phyloP scores from a whole-genome alignment of 2,113 vertebrate genomes.

The Tilapia sparmanii region DNA sequence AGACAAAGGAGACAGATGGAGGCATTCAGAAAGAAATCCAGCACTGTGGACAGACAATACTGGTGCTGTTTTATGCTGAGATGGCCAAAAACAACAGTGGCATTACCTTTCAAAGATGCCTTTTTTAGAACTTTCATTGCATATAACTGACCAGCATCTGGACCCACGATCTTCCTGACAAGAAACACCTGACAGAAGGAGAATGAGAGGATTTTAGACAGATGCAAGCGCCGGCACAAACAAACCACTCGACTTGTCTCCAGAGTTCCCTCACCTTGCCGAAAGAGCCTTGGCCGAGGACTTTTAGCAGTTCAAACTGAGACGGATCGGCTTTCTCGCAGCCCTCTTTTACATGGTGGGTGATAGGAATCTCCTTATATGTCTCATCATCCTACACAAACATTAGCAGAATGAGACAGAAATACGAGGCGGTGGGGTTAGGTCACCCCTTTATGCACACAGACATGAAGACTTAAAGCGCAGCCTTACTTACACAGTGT shows the following conservation, averaged over 20 bases:
- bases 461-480: background rate
- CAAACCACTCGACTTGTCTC: background rate
- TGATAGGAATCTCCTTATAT: conserved; percentile 95
- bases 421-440: background rate
- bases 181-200: conserved; percentile 83
- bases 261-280: conserved; percentile 80
- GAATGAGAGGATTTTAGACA: background rate
- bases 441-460: background rate
- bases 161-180: conserved; percentile 88
- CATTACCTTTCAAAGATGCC: conserved; percentile 93
- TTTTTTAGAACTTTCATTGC: conserved; percentile 99
- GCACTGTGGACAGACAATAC: background rate
- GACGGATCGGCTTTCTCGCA: conserved; percentile 95
- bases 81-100: background rate
- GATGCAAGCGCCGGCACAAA: background rate
- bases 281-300: conserved; percentile 96
- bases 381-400: conserved; percentile 81
- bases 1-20: background rate
- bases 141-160: conserved; percentile 94
- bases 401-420: background rate
- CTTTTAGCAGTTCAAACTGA: conserved; percentile 95
- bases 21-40: conserved; percentile 31
- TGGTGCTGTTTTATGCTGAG: background rate
- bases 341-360: conserved; percentile 94
- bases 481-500: conserved; percentile 81